These are phyloP conservation scores for Pristionchus pacificus DNA, from an alignment of 1,140 invertebrate genomes.

Conservation along the genomic window DNA sequence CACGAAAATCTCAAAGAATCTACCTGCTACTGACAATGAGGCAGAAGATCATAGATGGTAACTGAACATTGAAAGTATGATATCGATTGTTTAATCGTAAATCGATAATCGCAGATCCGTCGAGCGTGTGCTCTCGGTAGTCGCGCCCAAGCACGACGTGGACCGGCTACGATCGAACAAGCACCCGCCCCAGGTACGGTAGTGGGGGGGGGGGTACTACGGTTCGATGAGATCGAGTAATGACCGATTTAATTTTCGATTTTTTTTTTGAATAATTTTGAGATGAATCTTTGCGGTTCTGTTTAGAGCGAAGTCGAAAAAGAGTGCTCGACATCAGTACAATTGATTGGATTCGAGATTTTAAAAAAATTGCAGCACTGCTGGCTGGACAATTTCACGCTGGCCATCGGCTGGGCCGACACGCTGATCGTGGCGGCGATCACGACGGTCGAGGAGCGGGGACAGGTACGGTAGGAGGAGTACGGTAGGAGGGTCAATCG, in stretches of 20 bases:
- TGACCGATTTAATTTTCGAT: background rate
- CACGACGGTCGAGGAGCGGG: background rate
- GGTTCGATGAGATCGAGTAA: background rate
- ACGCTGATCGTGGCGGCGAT: background rate
- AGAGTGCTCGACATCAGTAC: no score
- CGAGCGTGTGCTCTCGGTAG: background rate
- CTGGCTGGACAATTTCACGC: background rate
- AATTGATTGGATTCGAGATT: no score
- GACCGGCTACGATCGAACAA: background rate
- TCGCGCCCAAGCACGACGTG: background rate
- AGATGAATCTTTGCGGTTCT: no score
- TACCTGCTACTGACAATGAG: no score
- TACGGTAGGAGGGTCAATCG: no score
- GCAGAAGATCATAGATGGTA: no score
- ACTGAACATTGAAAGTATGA: no score
- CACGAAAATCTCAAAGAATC: no score
- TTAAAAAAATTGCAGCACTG: background rate
- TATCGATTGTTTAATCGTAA: no score
- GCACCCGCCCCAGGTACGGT: background rate
- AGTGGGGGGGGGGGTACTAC: background rate
- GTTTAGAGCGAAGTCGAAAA: no score
- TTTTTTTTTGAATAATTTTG: background rate
- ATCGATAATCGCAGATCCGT: background rate
- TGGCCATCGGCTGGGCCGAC: background rate
- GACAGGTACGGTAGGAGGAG: background rate